Base-by-base conservation (phyloP, 2,888 invertebrate genomes). In the Epirrhoe alternata region DNA sequence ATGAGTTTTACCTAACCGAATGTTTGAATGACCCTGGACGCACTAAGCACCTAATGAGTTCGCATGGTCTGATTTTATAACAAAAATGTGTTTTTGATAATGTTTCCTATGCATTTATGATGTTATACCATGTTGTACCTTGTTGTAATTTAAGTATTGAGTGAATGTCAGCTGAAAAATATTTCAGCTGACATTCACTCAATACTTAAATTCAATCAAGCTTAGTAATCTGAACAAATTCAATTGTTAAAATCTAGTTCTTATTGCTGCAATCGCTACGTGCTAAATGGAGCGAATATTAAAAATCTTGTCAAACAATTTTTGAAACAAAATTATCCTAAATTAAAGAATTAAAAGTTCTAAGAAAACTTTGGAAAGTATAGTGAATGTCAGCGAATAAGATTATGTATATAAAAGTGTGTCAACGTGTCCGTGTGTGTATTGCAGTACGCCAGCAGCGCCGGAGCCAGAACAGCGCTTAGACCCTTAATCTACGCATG, bases 381-480 rank as follows among this genome's bases (percentile, higher is more conserved):
- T 74, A 76, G 78, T 81, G 83, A 84, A 81, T 80, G 75, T 81
- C 79, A 77, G 82, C 79, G 67, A 64, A 58, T 55, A 45, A 54
- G 58, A 64, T 35, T 80, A 76, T 85, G 82, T 88, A 80, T 79
- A 80, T 84, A 83, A 81, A 66, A 78, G 77, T 76, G 85, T 84
- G 86, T 86, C 83, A 81, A 82, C 78, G 78, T 87, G 14, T 84
- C 81, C 78, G 83, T 86, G 86, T 90, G 89, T 91, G 85, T 76
- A 86, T 96, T 96, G 95, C 97, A 97, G 97, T 97, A 97, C 97
- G 97, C 95, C 97, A 97, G 95, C 96, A 96, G 94, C 97, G 97
- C 94, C 96, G 97, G 94, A 97, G 96, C 95, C 96, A 97, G 95
- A 95, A 94, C 94, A 95, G 95, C 95, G 95, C 96, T 92, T 96